A percentile compares a stretch with the other conserved stretches of the same genome.
phyloP scores from a whole-genome alignment of 1,140 invertebrate species.

The Dysdera silvatica region DNA sequence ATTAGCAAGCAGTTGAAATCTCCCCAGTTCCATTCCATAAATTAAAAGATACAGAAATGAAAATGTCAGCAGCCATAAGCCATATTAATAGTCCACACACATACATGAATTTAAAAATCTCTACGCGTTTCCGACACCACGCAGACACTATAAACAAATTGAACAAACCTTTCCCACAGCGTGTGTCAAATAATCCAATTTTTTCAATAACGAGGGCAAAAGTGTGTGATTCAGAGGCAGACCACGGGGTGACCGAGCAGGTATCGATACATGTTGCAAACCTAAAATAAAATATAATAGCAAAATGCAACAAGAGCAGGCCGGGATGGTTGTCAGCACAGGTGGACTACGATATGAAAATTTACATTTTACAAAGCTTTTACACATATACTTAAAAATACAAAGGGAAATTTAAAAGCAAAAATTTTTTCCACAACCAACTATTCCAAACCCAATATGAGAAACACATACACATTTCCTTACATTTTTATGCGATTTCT shows the following conservation, averaged over 20 bases:
- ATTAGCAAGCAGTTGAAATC: background rate
- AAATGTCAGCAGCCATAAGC: background rate
- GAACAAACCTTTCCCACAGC: constrained; percentile 40
- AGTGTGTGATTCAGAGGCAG: constrained; percentile 10
- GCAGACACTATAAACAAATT: background rate
- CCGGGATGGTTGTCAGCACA: too few species aligned
- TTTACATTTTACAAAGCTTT: too few species aligned
- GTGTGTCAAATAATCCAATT: constrained; percentile 41
- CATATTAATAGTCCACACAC: background rate
- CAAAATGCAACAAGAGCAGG: too few species aligned
- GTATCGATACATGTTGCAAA: constrained; percentile 15
- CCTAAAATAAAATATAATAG: constrained; percentile 12
- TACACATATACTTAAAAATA: too few species aligned
- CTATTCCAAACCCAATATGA: too few species aligned
- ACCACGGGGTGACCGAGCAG: constrained; percentile 10
- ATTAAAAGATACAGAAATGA: background rate
- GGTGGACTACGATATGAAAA: too few species aligned
- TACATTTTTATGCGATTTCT: too few species aligned
- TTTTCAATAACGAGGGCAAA: constrained; percentile 23
- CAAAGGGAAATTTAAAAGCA: too few species aligned
- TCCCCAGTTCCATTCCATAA: background rate
- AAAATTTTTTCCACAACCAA: too few species aligned
- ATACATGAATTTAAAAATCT: background rate
- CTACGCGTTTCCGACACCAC: background rate
- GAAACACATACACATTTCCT: too few species aligned